Evolutionary conservation across 2,888 invertebrate species (phyloP), one percentile per base, ranked within the genome.

Genomic region (Lepidocyrtinus sp.): DNA sequence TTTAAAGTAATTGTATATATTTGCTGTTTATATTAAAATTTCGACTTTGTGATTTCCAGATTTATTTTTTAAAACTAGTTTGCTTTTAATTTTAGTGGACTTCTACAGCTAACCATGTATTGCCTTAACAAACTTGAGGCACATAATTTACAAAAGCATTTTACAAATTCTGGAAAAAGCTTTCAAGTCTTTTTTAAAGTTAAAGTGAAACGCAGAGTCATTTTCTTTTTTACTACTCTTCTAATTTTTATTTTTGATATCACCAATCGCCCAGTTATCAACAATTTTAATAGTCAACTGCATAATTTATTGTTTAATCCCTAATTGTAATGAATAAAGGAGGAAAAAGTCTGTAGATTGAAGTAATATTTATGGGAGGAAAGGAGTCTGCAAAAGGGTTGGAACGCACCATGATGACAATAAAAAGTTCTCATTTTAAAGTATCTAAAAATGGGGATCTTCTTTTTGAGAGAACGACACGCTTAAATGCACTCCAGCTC

Each of bases 391-490:
- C 50, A 50, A n/a, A n/a, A 50, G 50, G 50, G 50, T 50, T 50
- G 50, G 17, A 50, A 50, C 12, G 17, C 50, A n/a, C 26, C 26
- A 26, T 64, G 70, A 71, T 77, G 77, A 77, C 70, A 77, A 71
- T 77, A 77, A 77, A 77, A 77, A 63, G 63, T 71, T 59, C 26
- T 55, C 46, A 71, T 64, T 63, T 77, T 77, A 36, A 12, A 7
- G 36, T 5, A 12, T 5, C 36, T 36, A 5, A 36, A 36, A 12
- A 5, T 50, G 15, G 50, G 50, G 50, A 50, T 50, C 50, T 17
- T n/a, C 50, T 50, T 50, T 12, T 50, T 15, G 50, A 50, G 50
- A 50, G 50, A 50, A 36, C 12, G 50, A 50, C 50, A 50, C 50
- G 50, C 50, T 50, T 12, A 50, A 50, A 50, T 50, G 50, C 50